Conservation (phyloP, 2,113 vertebrate species). For the Cynoglossus semilaevis region DNA sequence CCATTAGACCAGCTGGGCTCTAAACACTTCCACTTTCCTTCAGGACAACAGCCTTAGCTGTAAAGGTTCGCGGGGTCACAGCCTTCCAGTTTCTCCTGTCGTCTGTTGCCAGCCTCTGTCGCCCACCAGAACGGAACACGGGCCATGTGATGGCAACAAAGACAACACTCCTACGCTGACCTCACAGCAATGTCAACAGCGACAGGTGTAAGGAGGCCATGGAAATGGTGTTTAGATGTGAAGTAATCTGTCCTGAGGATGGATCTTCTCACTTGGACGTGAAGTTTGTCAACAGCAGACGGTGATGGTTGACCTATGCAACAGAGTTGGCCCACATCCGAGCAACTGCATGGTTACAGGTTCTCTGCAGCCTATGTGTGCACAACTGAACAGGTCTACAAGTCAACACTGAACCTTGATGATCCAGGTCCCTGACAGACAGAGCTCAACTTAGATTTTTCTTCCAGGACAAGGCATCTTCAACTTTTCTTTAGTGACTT, state of each 20-base stretch:
- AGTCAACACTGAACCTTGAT: too few species aligned
- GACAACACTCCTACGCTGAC: slow-evolving; percentile 28
- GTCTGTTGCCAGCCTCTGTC: slow-evolving; percentile 6
- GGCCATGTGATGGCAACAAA: slow-evolving; percentile 37
- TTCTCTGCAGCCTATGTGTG: neutral
- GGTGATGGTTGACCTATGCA: neutral
- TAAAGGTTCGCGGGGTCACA: neutral
- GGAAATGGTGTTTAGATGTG: slow-evolving; percentile 8
- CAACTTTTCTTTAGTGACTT: too few species aligned
- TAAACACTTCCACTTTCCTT: slow-evolving; percentile 34
- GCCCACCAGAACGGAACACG: slow-evolving; percentile 11
- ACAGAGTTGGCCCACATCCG: neutral
- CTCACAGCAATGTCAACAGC: slow-evolving; percentile 29
- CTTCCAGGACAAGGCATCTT: too few species aligned
- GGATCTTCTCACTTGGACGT: slow-evolving; percentile 8
- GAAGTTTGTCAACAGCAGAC: slow-evolving; percentile 1
- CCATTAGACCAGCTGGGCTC: slow-evolving; percentile 58
- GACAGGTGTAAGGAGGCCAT: slow-evolving; percentile 33
- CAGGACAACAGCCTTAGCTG: slow-evolving; percentile 32
- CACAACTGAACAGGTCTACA: too few species aligned
- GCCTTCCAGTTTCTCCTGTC: slow-evolving; percentile 9
- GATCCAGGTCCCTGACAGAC: too few species aligned
- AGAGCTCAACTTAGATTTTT: too few species aligned
- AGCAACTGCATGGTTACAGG: neutral
- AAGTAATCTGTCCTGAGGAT: slow-evolving; percentile 4